Evolutionary conservation across 2,888 invertebrate species (phyloP).

Genomic region (Xestia xanthographa): DNA sequence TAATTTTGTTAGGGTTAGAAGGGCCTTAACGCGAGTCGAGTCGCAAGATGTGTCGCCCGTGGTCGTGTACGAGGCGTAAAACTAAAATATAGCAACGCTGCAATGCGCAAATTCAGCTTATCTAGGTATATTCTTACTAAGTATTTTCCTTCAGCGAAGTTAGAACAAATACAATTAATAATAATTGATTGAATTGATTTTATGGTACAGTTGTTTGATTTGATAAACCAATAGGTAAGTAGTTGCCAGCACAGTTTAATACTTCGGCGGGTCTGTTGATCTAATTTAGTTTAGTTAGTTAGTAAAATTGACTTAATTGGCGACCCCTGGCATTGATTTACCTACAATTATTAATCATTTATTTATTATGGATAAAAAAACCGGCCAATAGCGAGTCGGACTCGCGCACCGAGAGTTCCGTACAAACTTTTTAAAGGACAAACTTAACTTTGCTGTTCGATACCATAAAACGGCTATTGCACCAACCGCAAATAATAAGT

Average conservation of each 20-base stretch:
- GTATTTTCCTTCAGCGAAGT: constrained; percentile 7
- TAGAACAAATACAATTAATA: constrained; percentile 21
- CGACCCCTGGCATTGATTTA: neutral
- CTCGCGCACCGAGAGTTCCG: no score
- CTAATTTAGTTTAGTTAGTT: constrained; percentile 29
- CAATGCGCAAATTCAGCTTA: neutral
- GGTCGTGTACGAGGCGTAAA: neutral
- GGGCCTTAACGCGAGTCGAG: no score
- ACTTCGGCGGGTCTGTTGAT: constrained; percentile 1
- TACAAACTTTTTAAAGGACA: no score
- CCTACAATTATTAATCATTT: neutral
- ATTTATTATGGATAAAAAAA: neutral
- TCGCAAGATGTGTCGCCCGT: neutral
- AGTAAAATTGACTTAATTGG: constrained; percentile 13
- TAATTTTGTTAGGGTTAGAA: no score
- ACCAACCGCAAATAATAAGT: no score
- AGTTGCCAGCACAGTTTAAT: constrained; percentile 22
- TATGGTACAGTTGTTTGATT: constrained; percentile 12
- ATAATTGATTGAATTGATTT: constrained; percentile 23
- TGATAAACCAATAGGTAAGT: constrained; percentile 8
- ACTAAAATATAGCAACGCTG: neutral
- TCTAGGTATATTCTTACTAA: neutral
- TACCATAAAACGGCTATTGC: no score
- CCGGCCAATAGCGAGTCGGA: no score
- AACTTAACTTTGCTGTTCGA: no score